Evolutionary conservation across 2,797 vertebrate species (phyloP).

Genomic region (Echiichthys vipera): DNA sequence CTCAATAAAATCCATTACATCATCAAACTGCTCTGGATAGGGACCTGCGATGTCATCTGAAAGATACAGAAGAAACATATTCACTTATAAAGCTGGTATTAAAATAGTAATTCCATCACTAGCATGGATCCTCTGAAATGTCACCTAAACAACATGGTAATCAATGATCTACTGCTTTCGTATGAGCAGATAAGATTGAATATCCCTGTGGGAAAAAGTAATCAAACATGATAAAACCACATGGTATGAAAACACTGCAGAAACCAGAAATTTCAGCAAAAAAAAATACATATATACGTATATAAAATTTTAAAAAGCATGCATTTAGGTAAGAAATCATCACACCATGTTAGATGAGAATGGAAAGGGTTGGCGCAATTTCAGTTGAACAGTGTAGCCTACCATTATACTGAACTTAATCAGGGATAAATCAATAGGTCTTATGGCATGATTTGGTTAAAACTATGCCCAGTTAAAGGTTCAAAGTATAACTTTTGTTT

Average conservation of each 20-base stretch:
- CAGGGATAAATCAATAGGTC: too few species aligned
- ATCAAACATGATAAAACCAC: background rate
- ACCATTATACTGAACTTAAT: background rate
- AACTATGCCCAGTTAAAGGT: background rate
- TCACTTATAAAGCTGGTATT: constrained; percentile 1
- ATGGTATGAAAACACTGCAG: constrained; percentile 12
- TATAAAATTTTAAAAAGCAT: too few species aligned
- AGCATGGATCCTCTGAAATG: constrained; percentile 1
- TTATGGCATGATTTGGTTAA: background rate
- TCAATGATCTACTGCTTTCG: constrained; percentile 2
- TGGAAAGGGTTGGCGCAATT: background rate
- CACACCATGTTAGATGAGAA: background rate
- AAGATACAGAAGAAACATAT: constrained; percentile 39
- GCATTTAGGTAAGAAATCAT: background rate
- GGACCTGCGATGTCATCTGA: constrained; percentile 90
- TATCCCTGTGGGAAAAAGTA: background rate
- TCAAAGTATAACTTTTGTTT: too few species aligned
- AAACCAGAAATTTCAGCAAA: background rate
- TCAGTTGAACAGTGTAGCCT: too few species aligned
- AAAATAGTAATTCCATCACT: background rate
- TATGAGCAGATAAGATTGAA: constrained; percentile 9
- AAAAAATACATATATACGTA: too few species aligned
- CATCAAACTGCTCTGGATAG: constrained; percentile 93
- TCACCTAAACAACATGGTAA: background rate
- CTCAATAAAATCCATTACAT: constrained; percentile 97